phyloP scores from a whole-genome alignment of 92 coral and sea anemone genomes.

The Palythoa heliodiscus region DNA sequence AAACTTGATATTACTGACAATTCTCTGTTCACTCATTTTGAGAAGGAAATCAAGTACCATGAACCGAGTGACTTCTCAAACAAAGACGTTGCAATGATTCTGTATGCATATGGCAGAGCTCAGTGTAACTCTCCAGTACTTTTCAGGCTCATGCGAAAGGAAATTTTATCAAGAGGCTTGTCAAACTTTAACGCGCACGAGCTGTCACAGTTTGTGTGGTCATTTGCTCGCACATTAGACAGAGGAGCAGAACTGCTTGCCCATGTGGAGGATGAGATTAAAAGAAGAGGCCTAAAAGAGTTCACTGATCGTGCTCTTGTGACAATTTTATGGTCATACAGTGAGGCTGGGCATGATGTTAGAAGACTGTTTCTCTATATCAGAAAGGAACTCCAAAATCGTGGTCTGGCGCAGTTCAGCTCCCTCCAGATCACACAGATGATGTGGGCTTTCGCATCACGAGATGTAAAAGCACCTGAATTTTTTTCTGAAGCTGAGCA shows the following conservation, averaged over 20 bases:
- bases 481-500: slow-evolving; percentile 61
- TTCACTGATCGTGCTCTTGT: slow-evolving; percentile 65
- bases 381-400: slow-evolving; percentile 61
- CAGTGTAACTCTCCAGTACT: slow-evolving; percentile 53
- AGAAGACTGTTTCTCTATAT: slow-evolving; percentile 65
- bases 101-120: slow-evolving; percentile 78
- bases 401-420: slow-evolving; percentile 53
- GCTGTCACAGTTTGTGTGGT: slow-evolving; percentile 79
- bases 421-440: slow-evolving; percentile 71
- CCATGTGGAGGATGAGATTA: slow-evolving; percentile 59
- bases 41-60: slow-evolving; percentile 51
- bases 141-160: slow-evolving; percentile 58
- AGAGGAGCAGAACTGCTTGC: slow-evolving; percentile 76
- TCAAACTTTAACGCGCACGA: slow-evolving; percentile 59
- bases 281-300: slow-evolving; percentile 55
- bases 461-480: slow-evolving; percentile 74
- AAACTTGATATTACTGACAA: slow-evolving; percentile 39
- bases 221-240: slow-evolving; percentile 72
- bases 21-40: slow-evolving; percentile 61
- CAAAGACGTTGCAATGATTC: slow-evolving; percentile 75
- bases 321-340: slow-evolving; percentile 75
- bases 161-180: slow-evolving; percentile 63
- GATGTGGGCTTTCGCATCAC: slow-evolving; percentile 73
- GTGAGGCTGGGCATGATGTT: slow-evolving; percentile 66
- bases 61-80: slow-evolving; percentile 61